These are phyloP conservation scores for Homarus americanus DNA, from an alignment of 1,140 invertebrate genomes.

Conservation along the genomic window DNA sequence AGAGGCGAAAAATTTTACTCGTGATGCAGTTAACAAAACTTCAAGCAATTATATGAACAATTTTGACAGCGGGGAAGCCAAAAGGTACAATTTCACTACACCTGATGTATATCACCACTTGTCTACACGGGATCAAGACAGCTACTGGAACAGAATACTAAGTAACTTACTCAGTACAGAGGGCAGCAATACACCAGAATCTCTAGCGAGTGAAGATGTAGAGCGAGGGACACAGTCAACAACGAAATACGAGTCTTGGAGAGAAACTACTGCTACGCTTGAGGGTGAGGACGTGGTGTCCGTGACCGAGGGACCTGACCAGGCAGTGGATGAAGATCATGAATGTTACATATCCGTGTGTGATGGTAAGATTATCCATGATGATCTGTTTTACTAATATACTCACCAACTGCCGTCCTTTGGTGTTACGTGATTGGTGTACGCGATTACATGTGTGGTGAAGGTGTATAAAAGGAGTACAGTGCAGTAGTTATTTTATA, in stretches of 20 bases:
- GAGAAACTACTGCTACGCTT: neutral
- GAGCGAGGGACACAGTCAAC: neutral
- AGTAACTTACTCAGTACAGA: neutral
- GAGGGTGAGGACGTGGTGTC: neutral
- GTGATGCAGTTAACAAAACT: no score
- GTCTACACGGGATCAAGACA: neutral
- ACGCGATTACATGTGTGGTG: no score
- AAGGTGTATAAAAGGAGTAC: no score
- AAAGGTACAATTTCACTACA: neutral
- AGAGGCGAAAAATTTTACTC: neutral
- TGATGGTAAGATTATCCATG: constrained; percentile 40
- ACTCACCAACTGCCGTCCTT: no score
- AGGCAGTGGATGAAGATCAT: neutral
- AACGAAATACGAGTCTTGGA: neutral
- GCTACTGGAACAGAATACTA: neutral
- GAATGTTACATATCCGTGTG: constrained; percentile 32
- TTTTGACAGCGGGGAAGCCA: neutral
- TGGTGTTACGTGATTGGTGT: neutral
- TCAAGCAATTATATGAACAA: neutral
- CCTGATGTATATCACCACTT: neutral
- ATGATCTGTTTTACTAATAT: no score
- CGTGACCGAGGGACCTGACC: neutral
- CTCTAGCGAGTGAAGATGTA: neutral
- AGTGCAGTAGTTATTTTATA: no score
- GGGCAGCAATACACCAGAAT: neutral